Percentiles rank a stretch among this genome's conserved stretches.
Conservation (phyloP, 1,140 invertebrate species). For the Galleria mellonella region DNA sequence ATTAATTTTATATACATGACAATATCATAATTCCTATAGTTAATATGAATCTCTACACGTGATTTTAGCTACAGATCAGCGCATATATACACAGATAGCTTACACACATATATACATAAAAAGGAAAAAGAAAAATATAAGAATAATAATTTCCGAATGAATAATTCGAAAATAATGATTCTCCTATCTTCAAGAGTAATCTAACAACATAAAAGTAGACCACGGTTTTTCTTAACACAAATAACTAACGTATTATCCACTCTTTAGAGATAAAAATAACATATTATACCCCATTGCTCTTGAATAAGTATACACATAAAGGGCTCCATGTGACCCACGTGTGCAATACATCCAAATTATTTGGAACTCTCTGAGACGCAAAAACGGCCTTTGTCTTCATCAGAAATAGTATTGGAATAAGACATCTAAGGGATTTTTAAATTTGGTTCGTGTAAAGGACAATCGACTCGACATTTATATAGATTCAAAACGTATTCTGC, state of each 20-base stretch:
- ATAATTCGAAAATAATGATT: no score
- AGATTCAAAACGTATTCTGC: conserved; percentile 58
- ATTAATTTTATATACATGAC: no score
- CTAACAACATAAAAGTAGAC: no score
- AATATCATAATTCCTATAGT: no score
- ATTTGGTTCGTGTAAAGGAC: conserved; percentile 18
- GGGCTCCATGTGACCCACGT: conserved; percentile 31
- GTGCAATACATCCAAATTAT: conserved; percentile 34
- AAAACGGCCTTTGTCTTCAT: neutral
- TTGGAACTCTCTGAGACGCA: conserved; percentile 18
- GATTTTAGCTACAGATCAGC: no score
- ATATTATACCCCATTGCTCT: conserved; percentile 39
- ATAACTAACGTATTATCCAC: conserved; percentile 10
- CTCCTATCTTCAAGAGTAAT: no score
- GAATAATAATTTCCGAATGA: no score
- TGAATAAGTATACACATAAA: conserved; percentile 56
- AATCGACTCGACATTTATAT: conserved; percentile 62
- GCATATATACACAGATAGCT: no score
- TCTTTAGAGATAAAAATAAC: conserved; percentile 20
- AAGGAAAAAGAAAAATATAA: no score
- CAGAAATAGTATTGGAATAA: neutral
- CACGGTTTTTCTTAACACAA: no score
- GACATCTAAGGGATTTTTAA: neutral
- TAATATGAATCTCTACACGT: no score
- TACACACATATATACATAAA: no score